Evolutionary conservation across 2,797 vertebrate species (phyloP), one percentile per base, ranked within the genome.

Genomic region (Scomberomorus guttatus): DNA sequence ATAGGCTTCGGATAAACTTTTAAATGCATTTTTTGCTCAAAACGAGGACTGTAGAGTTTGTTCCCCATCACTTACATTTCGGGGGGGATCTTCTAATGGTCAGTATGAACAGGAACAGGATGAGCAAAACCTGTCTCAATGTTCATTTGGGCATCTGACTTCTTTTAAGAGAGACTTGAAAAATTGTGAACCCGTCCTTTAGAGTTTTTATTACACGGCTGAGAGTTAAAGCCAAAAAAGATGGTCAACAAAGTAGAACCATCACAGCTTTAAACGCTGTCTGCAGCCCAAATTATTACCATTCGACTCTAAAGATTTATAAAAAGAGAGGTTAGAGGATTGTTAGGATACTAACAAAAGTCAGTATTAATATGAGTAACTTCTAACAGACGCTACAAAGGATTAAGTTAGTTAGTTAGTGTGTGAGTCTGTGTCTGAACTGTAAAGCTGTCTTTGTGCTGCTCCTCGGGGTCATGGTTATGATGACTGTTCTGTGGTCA

Each of bases 381-480:
- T 5, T 29, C 24, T 12, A 54, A 34, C 46, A 62, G 25, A 63
- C 13, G 27, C 44, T 10, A n/a, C 9, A 69, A 24, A 57, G 50
- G 39, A 63, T 71, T 51, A 57, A 51, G 39, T 46, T 25, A 10
- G 20, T 81, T 15, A 37, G 70, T 70, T n/a, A n/a, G 61, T 27
- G 58, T 77, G 22, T 68, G 68, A 44, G 67, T 68, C 32, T 55
- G 68, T 55, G 64, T 68, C 37, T 58, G 75, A 75, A 52, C 58
- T 50, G 34, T 39, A 66, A 61, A 71, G 52, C 37, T 44, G 25
- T 80, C 64, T 80, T 37, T 65, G 55, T 65, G 65, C 59, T 46
- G 42, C 64, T 69, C 69, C 55, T 51, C 42, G 20, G 50, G 60
- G 73, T 76, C 34, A 55, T 9, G 48, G 54, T 62, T 54, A n/a